Conservation (phyloP, 2,888 invertebrate species). For the Cheilosia scutellata region DNA sequence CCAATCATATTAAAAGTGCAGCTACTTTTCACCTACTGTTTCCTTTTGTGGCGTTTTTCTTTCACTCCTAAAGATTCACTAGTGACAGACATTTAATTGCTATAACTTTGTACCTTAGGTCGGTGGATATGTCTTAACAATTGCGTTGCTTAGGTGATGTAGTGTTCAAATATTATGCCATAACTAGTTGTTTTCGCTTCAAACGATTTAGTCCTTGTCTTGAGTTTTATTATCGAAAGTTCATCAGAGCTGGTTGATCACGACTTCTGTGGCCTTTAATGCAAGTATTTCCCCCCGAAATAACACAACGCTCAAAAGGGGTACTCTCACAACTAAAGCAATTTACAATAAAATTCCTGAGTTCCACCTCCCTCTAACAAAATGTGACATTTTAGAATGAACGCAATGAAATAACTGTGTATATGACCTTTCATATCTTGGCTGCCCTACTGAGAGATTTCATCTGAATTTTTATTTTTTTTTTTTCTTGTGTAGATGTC, state of each 20-base stretch:
- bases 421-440: slow-evolving; percentile 65
- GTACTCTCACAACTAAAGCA: slow-evolving; percentile 32
- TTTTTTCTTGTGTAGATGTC: slow-evolving; percentile 25
- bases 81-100: no score
- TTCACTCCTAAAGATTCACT: no score
- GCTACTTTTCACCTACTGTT: no score
- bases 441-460: slow-evolving; percentile 47
- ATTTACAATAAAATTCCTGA: slow-evolving; percentile 47
- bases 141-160: background rate
- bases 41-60: no score
- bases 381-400: slow-evolving; percentile 62
- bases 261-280: slow-evolving; percentile 29
- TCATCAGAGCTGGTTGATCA: slow-evolving; percentile 53
- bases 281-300: background rate
- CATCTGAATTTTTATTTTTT: slow-evolving; percentile 42
- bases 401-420: slow-evolving; percentile 59
- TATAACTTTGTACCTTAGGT: no score
- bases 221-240: slow-evolving; percentile 63
- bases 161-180: background rate
- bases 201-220: background rate
- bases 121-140: no score
- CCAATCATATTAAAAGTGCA: no score
- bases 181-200: background rate
- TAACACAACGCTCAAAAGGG: no score
- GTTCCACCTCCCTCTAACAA: slow-evolving; percentile 1